Base-by-base conservation (phyloP, 2,113 vertebrate genomes). In the Datnioides undecimradiatus region DNA sequence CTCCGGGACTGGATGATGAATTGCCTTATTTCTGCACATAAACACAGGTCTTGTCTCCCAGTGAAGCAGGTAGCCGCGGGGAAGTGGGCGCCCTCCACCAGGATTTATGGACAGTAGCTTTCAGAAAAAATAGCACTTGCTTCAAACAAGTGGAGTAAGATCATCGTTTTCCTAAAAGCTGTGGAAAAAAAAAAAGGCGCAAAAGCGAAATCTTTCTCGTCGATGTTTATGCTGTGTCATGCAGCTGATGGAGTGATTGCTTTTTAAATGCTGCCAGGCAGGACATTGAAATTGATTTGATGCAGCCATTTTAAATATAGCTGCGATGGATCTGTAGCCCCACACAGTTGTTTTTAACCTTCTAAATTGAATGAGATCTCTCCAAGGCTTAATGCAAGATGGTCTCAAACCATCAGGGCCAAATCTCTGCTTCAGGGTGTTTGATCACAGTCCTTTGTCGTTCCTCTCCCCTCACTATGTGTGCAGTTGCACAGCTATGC, bases 11-110 rank as follows among this genome's bases (percentile, higher is more conserved):
- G 76, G 84, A 79, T 91, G 91, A 93, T 76, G 54, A 84, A 93
- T 90, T 40, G 77, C 64, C 67, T 90, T 88, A 87, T 90, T 90
- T 86, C 73, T 76, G 25, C 77, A 64, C 83, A 90, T 91, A 88
- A 92, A 84, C 88, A 88, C 86, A 84, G 75, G 54, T 79, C 84
- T 65, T 81, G 81, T 87, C 83, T 80, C 79, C 40, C 58, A 65
- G 66, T 81, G 84, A 81, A 80, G 76, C 76, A 62, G 73, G 77
- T 78, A 80, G 82, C 70, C 13, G 1, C 52, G 41, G 82, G 77
- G 57, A 79, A 78, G 78, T 31, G 69, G 76, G 16, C 19, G 0
- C 72, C 58, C 66, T 51, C 48, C 27, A 17, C 13, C 41, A 81
- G 72, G 78, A 92, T 88, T 88, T 88, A 90, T 91, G 71, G 80